Conservation (phyloP, 2,797 vertebrate species). For the Protonibea diacanthus region DNA sequence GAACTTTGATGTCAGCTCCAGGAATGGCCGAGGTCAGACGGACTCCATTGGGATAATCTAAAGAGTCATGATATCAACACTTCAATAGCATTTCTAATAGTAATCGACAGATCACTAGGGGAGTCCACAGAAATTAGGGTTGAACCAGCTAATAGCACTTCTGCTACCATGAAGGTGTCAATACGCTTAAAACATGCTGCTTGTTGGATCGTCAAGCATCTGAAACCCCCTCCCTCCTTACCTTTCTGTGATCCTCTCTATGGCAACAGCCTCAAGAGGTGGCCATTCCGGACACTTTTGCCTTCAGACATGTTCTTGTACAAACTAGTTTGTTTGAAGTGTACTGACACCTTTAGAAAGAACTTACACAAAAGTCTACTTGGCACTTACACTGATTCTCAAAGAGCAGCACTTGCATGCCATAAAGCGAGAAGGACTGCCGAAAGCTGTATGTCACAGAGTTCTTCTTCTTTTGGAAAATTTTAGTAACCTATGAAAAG, state of each 20-base stretch:
- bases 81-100: not conserved
- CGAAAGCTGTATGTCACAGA: slow-evolving; percentile 98
- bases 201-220: not conserved
- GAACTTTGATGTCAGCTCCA: slow-evolving; percentile 94
- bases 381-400: slow-evolving; percentile 95
- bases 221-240: not conserved
- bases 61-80: slow-evolving; percentile 8
- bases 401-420: slow-evolving; percentile 97
- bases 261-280: too few species aligned
- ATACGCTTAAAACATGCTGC: not conserved
- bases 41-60: slow-evolving; percentile 98
- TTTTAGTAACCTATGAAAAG: slow-evolving; percentile 93
- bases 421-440: slow-evolving; percentile 96
- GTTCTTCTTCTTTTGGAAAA: slow-evolving; percentile 99
- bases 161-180: not conserved
- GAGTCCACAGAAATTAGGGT: not conserved
- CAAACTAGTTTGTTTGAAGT: not conserved
- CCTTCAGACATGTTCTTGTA: not conserved
- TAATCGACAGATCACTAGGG: not conserved
- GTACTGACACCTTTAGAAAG: not conserved
- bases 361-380: not conserved
- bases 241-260: not conserved
- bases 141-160: not conserved
- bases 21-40: slow-evolving; percentile 95
- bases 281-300: not conserved